Evolutionary conservation across 2,888 invertebrate species (phyloP).

Genomic region (Pocota personata): DNA sequence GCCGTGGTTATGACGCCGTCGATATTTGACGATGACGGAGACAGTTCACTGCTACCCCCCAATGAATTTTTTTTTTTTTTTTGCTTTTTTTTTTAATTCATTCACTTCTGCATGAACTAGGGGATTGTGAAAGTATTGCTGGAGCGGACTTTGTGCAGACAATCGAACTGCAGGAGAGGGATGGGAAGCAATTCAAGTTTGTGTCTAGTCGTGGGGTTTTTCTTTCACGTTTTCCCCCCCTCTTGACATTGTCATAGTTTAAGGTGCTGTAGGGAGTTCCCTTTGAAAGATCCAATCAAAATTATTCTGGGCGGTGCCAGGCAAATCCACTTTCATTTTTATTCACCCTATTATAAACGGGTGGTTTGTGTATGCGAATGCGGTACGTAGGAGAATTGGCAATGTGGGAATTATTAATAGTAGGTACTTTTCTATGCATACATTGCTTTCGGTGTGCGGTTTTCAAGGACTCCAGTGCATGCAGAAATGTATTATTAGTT

Average conservation of each 20-base stretch:
- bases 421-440: constrained; percentile 24
- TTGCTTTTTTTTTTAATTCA: neutral
- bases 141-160: constrained; percentile 43
- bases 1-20: constrained; percentile 21
- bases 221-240: constrained; percentile 13
- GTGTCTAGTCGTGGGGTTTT: constrained; percentile 48
- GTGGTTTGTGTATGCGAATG: constrained; percentile 40
- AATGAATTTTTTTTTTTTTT: neutral
- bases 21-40: constrained; percentile 28
- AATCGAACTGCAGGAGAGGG: constrained; percentile 18
- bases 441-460: constrained; percentile 66
- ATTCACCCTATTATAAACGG: constrained; percentile 26
- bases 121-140: constrained; percentile 5
- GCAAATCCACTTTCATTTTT: constrained; percentile 47
- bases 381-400: constrained; percentile 50
- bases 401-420: constrained; percentile 68
- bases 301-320: constrained; percentile 67
- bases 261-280: constrained; percentile 54
- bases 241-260: constrained; percentile 30
- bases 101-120: constrained; percentile 29
- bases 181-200: constrained; percentile 23
- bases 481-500: constrained; percentile 53
- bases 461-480: constrained; percentile 67
- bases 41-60: neutral
- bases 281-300: constrained; percentile 70